Percentiles rank a stretch among this genome's conserved stretches.
These are phyloP conservation scores for Gisinianus flammeolus DNA, from an alignment of 2,888 invertebrate species.

Conservation along the genomic window DNA sequence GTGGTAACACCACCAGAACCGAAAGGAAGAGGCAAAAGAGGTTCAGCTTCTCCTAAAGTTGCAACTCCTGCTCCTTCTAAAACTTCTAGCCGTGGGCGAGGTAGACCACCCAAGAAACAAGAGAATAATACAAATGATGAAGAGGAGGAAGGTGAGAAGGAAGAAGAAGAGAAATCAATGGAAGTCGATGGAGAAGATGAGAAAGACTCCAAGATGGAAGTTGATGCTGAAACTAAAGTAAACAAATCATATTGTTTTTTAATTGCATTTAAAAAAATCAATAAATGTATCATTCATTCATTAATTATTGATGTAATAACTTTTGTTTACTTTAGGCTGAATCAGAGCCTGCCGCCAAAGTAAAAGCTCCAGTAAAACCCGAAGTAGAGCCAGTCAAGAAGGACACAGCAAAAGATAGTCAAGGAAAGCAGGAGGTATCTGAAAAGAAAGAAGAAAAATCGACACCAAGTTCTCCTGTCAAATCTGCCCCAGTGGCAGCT, in stretches of 20 bases:
- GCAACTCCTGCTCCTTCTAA: constrained; percentile 35
- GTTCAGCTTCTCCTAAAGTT: constrained; percentile 14
- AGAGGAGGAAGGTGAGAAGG: constrained; percentile 44
- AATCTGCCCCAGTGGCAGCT: constrained; percentile 2
- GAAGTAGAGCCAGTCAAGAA: constrained; percentile 31
- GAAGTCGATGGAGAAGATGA: constrained; percentile 39
- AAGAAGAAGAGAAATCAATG: constrained; percentile 26
- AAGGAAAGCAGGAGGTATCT: constrained; percentile 33
- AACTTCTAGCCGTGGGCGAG: constrained; percentile 38
- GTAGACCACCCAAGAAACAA: constrained; percentile 47
- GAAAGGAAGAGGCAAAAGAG: constrained; percentile 29
- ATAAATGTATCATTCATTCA: neutral
- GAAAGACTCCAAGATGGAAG: constrained; percentile 30
- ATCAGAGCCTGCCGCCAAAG: constrained; percentile 1
- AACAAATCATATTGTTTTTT: neutral
- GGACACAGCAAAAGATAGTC: constrained; percentile 36
- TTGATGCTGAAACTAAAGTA: constrained; percentile 28
- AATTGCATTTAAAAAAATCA: neutral
- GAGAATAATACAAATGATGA: constrained; percentile 41
- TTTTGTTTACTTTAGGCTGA: neutral
- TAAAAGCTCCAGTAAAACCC: constrained; percentile 18
- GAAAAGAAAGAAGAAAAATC: constrained; percentile 37
- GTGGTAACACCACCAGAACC: neutral
- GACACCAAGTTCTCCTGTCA: constrained; percentile 36
- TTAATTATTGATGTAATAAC: neutral